Evolutionary conservation across 92 coral and sea anemone genomes (phyloP).

Genomic region (Pocillopora grandis): DNA sequence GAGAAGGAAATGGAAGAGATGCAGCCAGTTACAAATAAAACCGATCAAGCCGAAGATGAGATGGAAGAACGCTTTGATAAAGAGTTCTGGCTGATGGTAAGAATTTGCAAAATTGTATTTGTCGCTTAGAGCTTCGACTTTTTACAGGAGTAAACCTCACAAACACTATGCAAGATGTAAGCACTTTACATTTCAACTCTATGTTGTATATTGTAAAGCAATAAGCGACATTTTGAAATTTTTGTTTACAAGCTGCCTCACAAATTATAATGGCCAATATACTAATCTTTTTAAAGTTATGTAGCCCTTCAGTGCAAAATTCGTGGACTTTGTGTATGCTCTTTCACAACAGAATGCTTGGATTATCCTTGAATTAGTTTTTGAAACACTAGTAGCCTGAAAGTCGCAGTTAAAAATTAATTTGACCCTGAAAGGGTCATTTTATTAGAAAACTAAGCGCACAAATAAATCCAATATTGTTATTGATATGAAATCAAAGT

Average conservation of each 20-base stretch:
- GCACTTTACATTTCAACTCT: too few relatives aligned
- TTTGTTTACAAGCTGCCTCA: too few relatives aligned
- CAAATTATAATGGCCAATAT: neutral
- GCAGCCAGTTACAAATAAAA: constrained; percentile 7
- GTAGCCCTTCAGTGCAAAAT: neutral
- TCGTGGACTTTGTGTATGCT: neutral
- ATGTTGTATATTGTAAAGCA: too few relatives aligned
- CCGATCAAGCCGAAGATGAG: constrained; percentile 49
- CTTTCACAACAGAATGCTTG: neutral
- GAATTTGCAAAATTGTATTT: neutral
- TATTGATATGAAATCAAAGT: too few relatives aligned
- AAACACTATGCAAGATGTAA: neutral
- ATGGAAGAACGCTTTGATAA: constrained; percentile 81
- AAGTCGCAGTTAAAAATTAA: too few relatives aligned
- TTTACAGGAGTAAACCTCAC: neutral
- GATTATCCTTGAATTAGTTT: neutral
- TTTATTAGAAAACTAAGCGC: too few relatives aligned
- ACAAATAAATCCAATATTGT: too few relatives aligned
- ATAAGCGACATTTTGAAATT: neutral
- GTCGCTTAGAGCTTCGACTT: neutral
- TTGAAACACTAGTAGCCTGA: neutral
- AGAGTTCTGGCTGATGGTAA: constrained; percentile 85
- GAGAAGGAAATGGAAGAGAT: constrained; percentile 56
- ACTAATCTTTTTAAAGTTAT: neutral
- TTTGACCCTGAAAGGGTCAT: too few relatives aligned